phyloP scores from a whole-genome alignment of 2,797 vertebrate genomes.

The Carcharodon carcharias region DNA sequence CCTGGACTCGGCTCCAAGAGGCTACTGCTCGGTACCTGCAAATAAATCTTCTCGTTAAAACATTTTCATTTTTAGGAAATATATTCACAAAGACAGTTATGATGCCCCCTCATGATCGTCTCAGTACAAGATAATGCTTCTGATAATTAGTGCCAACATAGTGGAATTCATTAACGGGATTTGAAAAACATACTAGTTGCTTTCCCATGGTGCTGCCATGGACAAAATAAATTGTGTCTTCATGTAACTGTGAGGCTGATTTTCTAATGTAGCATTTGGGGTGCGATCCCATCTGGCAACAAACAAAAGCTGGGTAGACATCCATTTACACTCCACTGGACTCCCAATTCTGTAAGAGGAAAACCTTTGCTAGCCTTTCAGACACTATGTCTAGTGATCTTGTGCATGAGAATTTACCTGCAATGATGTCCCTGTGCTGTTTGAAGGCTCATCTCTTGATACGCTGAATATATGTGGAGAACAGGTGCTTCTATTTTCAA shows the following conservation, averaged over 20 bases:
- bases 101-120: neutral
- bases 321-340: neutral
- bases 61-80: neutral
- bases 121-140: neutral
- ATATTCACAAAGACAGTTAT: neutral
- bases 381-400: neutral
- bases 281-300: neutral
- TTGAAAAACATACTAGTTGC: neutral
- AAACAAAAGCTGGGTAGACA: neutral
- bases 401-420: neutral
- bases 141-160: neutral
- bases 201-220: neutral
- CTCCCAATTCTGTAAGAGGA: neutral
- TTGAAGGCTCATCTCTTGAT: neutral
- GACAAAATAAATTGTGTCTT: neutral
- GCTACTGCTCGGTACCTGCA: constrained; percentile 76
- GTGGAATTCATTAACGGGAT: neutral
- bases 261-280: neutral
- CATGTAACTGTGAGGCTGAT: neutral
- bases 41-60: neutral
- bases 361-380: neutral
- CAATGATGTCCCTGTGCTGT: neutral
- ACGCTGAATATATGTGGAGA: neutral
- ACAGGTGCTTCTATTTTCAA: neutral
- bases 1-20: constrained; percentile 80